These are phyloP conservation scores for Muschampia staudingeri DNA, from an alignment of 2,888 invertebrate genomes.

Conservation along the genomic window DNA sequence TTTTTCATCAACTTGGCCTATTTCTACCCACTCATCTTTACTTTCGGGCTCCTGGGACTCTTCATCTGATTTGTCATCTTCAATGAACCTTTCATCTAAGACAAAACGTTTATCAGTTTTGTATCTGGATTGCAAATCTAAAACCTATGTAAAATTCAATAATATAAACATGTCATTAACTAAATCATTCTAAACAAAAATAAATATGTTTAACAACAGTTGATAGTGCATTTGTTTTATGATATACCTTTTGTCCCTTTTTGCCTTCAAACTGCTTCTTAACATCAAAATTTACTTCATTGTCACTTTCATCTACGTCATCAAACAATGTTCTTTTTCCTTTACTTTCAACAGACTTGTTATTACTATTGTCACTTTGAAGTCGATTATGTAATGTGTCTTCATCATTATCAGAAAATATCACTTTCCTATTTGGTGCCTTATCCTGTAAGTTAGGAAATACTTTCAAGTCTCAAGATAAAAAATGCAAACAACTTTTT, in stretches of 20 bases:
- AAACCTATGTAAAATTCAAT: constrained; percentile 83
- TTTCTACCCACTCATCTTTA: constrained; percentile 82
- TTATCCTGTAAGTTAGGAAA: constrained; percentile 83
- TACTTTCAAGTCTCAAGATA: constrained; percentile 22
- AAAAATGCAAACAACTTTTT: too few species aligned
- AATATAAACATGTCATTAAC: not conserved
- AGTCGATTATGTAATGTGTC: constrained; percentile 48
- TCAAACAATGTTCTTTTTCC: constrained; percentile 84
- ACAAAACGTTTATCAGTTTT: constrained; percentile 95
- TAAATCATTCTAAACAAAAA: too few species aligned
- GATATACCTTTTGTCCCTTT: constrained; percentile 91
- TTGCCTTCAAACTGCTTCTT: constrained; percentile 93
- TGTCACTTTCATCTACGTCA: constrained; percentile 90
- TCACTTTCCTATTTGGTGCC: constrained; percentile 91
- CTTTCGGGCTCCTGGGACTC: constrained; percentile 72
- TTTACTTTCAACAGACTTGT: constrained; percentile 54
- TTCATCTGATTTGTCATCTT: constrained; percentile 86
- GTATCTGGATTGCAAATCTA: constrained; percentile 93
- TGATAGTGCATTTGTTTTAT: not conserved
- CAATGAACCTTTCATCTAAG: constrained; percentile 94
- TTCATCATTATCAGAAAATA: constrained; percentile 91
- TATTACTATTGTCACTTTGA: constrained; percentile 31
- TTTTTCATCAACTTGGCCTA: constrained; percentile 86
- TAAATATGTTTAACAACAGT: not conserved
- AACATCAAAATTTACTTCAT: constrained; percentile 91